These are phyloP conservation scores for Trichechus manatus DNA, from an alignment of 2,113 vertebrate species.

Conservation along the genomic window DNA sequence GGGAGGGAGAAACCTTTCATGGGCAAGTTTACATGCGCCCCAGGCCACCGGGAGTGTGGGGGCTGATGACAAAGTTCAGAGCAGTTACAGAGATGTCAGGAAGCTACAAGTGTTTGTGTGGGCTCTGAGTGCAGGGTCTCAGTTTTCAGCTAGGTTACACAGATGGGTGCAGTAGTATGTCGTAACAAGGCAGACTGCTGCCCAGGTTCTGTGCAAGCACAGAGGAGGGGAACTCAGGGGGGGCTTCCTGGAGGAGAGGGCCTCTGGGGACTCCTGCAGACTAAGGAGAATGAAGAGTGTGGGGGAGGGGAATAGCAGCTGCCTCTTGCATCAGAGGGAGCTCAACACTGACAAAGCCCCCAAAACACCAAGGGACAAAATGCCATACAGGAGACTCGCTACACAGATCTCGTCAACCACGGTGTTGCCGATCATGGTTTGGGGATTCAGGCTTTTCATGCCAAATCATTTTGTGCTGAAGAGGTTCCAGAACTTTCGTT, in stretches of 20 bases:
- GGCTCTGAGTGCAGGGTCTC: neutral
- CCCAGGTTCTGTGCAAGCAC: neutral
- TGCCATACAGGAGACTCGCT: neutral
- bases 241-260: neutral
- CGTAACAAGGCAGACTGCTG: neutral
- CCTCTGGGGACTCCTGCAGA: neutral
- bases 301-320: neutral
- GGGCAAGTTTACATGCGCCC: neutral
- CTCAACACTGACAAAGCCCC: neutral
- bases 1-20: neutral
- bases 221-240: neutral
- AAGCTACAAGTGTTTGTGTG: neutral
- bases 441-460: neutral
- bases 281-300: neutral
- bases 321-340: neutral
- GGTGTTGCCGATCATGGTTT: neutral
- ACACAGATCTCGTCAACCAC: neutral
- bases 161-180: neutral
- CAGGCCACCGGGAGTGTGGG: neutral
- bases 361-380: neutral
- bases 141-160: neutral
- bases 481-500: constrained; percentile 14
- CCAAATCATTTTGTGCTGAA: neutral
- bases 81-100: neutral
- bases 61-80: neutral